A percentile compares a stretch with the other conserved stretches of the same genome.
phyloP scores from a whole-genome alignment of 2,888 invertebrate species.

The Calameuta filiformis region DNA sequence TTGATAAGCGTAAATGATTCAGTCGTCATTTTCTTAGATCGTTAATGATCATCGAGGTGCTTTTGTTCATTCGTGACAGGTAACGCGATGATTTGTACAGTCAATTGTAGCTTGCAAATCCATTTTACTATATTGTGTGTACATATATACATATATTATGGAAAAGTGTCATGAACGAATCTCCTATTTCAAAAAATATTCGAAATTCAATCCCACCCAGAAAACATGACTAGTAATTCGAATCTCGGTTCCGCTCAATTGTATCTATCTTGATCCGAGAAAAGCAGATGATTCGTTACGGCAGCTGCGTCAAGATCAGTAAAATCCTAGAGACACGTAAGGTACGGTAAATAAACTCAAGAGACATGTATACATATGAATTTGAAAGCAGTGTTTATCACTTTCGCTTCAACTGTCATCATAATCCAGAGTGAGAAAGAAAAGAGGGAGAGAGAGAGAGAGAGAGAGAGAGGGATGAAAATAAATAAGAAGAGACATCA shows the following conservation, averaged over 20 bases:
- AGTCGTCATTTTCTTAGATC: neutral
- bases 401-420: neutral
- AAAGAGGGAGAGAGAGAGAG: neutral
- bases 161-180: neutral
- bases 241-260: constrained; percentile 9
- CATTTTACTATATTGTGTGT: neutral
- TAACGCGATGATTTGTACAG: neutral
- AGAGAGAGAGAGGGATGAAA: neutral
- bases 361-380: neutral
- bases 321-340: neutral
- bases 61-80: neutral
- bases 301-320: constrained; percentile 2
- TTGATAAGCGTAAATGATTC: neutral
- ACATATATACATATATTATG: neutral
- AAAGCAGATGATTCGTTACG: constrained; percentile 1
- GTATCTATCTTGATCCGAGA: neutral
- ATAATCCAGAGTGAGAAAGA: neutral
- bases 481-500: neutral
- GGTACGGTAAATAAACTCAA: neutral
- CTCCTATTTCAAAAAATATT: neutral
- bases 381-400: neutral
- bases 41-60: neutral
- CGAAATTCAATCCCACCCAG: neutral
- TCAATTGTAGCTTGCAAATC: neutral
- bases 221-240: constrained; percentile 7